Conservation (phyloP, 2,797 vertebrate genomes). For the Leptodactylus fallax region DNA sequence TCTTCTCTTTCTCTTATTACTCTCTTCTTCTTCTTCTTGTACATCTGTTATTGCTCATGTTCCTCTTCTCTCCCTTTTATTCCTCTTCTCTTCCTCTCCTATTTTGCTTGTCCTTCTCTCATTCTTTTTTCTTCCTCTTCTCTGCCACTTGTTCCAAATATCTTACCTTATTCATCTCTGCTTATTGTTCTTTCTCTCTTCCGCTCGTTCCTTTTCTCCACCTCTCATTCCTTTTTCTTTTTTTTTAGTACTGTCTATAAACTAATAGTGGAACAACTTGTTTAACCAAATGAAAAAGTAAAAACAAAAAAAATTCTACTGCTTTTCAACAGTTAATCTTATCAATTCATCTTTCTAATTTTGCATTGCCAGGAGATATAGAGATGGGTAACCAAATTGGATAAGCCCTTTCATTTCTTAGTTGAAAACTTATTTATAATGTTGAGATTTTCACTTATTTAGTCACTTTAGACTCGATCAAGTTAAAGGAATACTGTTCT, state of each 20-base stretch:
- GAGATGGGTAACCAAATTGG: background rate
- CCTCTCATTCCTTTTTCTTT: background rate
- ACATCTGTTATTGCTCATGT: too few species aligned
- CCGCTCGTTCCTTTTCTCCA: background rate
- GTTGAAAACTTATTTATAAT: background rate
- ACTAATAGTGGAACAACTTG: too few species aligned
- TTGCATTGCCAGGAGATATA: background rate
- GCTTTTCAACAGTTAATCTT: too few species aligned
- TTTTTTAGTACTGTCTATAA: too few species aligned
- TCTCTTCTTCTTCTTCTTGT: too few species aligned
- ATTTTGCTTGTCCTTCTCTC: background rate
- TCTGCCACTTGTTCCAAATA: too few species aligned
- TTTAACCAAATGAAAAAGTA: too few species aligned
- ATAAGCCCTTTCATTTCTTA: background rate
- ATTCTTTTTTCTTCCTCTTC: background rate
- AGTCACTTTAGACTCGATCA: background rate
- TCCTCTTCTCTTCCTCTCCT: background rate
- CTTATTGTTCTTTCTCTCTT: background rate
- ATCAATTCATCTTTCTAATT: background rate
- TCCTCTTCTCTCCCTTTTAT: too few species aligned
- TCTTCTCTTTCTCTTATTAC: background rate
- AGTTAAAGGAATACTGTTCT: background rate
- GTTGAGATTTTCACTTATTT: background rate
- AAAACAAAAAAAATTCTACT: too few species aligned
- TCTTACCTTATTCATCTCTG: background rate